A percentile compares a stretch with the other conserved stretches of the same genome.
These are phyloP conservation scores for Diabrotica balteata DNA, from an alignment of 2,888 invertebrate species.

Conservation along the genomic window DNA sequence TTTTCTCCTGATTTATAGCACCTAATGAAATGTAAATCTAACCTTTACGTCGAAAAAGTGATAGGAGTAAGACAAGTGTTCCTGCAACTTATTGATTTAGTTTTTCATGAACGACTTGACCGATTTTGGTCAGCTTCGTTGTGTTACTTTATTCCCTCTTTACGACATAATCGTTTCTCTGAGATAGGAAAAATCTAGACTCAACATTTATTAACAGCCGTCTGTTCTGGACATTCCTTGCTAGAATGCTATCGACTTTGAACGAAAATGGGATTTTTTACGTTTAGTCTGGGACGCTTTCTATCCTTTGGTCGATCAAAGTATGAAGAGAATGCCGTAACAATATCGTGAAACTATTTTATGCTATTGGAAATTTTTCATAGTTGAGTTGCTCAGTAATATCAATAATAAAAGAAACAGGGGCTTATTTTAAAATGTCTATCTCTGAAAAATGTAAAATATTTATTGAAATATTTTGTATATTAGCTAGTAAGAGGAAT, in stretches of 20 bases:
- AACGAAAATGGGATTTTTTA: constrained; percentile 8
- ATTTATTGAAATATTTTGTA: too few relatives aligned
- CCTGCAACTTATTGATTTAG: constrained; percentile 2
- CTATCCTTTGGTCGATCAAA: not conserved
- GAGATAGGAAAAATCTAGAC: constrained; percentile 7
- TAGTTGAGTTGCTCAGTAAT: not conserved
- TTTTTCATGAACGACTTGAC: constrained; percentile 5
- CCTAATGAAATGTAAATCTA: too few relatives aligned
- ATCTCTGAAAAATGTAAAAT: too few relatives aligned
- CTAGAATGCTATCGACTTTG: not conserved
- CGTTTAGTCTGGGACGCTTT: not conserved
- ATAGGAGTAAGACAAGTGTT: too few relatives aligned
- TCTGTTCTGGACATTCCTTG: constrained; percentile 7
- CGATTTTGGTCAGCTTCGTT: not conserved
- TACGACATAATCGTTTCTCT: constrained; percentile 5
- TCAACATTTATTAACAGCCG: constrained; percentile 12
- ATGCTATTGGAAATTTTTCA: not conserved
- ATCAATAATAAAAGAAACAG: too few relatives aligned
- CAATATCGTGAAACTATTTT: not conserved
- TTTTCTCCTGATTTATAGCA: too few relatives aligned
- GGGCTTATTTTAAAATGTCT: too few relatives aligned
- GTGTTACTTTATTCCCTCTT: constrained; percentile 8
- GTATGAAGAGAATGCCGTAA: not conserved
- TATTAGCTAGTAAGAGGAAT: too few relatives aligned
- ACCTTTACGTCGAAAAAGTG: too few relatives aligned